Evolutionary conservation across 2,888 invertebrate species (phyloP).

Genomic region (Torymus texanus): DNA sequence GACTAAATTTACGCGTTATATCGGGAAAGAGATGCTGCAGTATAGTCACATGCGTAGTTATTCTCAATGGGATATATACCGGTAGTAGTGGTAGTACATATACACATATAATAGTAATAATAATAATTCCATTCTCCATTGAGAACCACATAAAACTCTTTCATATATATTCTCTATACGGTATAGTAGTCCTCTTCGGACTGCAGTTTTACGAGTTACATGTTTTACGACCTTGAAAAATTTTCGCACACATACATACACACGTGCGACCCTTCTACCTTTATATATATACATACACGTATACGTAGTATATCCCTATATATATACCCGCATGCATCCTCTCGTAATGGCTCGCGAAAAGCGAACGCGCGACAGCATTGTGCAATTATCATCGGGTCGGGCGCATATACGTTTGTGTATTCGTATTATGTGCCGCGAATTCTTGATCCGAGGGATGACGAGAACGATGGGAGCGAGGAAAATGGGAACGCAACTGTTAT

Average conservation of each 20-base stretch:
- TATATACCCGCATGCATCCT: neutral
- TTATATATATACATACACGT: neutral
- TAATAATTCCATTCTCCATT: no score
- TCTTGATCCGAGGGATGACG: neutral
- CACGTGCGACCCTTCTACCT: neutral
- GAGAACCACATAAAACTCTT: no score
- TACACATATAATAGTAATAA: no score
- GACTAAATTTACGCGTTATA: slow-evolving; percentile 21
- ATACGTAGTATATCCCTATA: neutral
- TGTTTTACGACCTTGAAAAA: slow-evolving; percentile 39
- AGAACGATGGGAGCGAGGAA: slow-evolving; percentile 45
- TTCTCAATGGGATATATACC: no score
- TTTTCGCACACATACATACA: slow-evolving; percentile 42
- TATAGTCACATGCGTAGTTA: no score
- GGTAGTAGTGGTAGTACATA: no score
- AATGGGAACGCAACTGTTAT: slow-evolving; percentile 61
- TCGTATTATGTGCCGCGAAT: neutral
- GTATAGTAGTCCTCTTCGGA: no score
- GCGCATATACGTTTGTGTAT: no score
- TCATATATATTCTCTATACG: no score
- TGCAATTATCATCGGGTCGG: no score
- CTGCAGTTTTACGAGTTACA: slow-evolving; percentile 14
- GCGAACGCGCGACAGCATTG: no score
- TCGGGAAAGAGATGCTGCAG: slow-evolving; percentile 9
- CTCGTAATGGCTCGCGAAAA: no score